Conservation (phyloP, 2,888 invertebrate species). For the Campoplex nolae region DNA sequence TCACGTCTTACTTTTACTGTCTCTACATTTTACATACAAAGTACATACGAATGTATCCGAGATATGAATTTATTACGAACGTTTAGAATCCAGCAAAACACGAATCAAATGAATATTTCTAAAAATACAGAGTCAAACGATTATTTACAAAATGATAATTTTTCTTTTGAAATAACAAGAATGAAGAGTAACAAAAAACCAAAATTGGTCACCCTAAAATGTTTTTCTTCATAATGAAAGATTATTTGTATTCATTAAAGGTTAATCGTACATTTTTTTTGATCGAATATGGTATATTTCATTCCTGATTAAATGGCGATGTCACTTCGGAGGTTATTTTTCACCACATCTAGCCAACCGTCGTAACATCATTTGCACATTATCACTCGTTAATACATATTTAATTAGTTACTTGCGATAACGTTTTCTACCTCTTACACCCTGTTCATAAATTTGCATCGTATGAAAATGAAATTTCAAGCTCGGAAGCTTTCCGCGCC, state of each 20-base stretch:
- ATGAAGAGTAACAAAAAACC: neutral
- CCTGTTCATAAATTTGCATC: slow-evolving; percentile 48
- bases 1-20: slow-evolving; percentile 21
- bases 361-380: slow-evolving; percentile 41
- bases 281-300: neutral
- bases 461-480: slow-evolving; percentile 61
- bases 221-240: neutral
- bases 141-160: neutral
- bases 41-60: neutral
- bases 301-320: neutral
- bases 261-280: neutral
- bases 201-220: neutral
- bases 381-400: slow-evolving; percentile 45
- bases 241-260: neutral
- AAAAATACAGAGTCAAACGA: neutral
- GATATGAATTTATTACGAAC: slow-evolving; percentile 3
- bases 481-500: slow-evolving; percentile 41
- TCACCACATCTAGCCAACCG: neutral
- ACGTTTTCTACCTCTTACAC: neutral
- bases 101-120: neutral
- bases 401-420: slow-evolving; percentile 38
- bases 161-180: neutral
- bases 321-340: slow-evolving; percentile 11
- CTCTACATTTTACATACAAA: slow-evolving; percentile 25
- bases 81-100: neutral